Base-by-base conservation (phyloP, 2,113 vertebrate genomes). In the Tylochromis polylepis region DNA sequence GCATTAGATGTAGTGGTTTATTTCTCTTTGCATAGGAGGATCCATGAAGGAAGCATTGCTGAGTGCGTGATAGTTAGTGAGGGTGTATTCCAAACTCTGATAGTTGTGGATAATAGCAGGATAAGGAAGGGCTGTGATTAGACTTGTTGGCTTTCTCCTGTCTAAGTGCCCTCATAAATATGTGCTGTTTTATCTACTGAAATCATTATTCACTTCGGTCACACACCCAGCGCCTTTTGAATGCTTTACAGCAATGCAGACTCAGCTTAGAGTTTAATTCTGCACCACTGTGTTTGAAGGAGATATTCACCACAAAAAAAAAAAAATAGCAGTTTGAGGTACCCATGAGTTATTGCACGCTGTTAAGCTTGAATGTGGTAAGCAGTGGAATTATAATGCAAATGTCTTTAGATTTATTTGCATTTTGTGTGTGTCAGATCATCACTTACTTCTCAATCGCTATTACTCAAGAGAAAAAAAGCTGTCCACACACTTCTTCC, bases 71-170 rank as follows among this genome's bases (percentile, higher is more conserved):
- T 62, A 41, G 49, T 88, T 88, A 56, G 31, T 75, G 1, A 85
- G 86, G 86, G 90, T 70, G 90, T 92, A 84, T 80, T 5, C 85
- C 79, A 18, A 51, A 16, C 72, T 77, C 62, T 53, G 27, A 67
- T 62, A 65, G 79, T 27, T 84, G 72, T 58, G 12, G 75, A 72
- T 88, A 85, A 91, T 80, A 10, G 79, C 79, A 89, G 87, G 88
- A 87, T 88, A 49, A 83, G 79, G 81, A 81, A 77, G 77, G 75
- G 80, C 57, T 88, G 36, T 72, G 41, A 86, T 90, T 87, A 88
- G 43, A 22, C 46, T 51, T 51, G n/a, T 70, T 67, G 57, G 43
- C 70, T 31, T 77, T 51, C 27, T 20, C 9, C 1, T 5, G 1
- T 82, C 20, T 8, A 57, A 41, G 41, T 72, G 20, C 46, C 72